A percentile compares a stretch with the other conserved stretches of the same genome.
phyloP scores from a whole-genome alignment of 2,888 invertebrate species.

The Rotaria sp. region DNA sequence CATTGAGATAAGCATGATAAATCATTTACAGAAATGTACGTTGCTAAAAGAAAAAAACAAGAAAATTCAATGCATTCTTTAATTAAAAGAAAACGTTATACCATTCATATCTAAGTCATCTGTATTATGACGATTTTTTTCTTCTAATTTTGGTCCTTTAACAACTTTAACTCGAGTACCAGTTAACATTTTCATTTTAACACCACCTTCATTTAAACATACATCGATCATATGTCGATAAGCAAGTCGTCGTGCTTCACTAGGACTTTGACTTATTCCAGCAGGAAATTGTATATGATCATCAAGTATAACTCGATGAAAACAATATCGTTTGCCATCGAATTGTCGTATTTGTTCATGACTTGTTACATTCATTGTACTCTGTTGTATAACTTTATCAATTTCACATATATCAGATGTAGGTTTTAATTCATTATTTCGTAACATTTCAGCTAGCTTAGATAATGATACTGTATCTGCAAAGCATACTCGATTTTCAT shows the following conservation, averaged over 20 bases:
- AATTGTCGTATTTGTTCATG: background rate
- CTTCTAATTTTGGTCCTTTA: background rate
- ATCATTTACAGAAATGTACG: background rate
- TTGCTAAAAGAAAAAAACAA: background rate
- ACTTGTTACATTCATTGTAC: background rate
- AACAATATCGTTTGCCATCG: background rate
- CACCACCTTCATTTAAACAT: background rate
- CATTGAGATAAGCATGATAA: background rate
- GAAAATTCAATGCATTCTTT: no score
- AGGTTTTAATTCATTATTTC: background rate
- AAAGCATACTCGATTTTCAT: background rate
- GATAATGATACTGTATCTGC: background rate
- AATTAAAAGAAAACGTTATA: background rate
- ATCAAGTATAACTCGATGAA: background rate
- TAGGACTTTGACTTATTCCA: background rate
- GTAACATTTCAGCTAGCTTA: background rate
- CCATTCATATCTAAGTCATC: background rate
- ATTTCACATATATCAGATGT: background rate
- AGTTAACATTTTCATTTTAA: background rate
- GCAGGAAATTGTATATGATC: conserved; percentile 10
- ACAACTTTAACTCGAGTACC: background rate
- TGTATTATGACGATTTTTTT: background rate
- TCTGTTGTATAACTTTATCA: background rate
- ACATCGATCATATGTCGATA: conserved; percentile 4
- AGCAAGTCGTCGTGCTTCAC: background rate